Conservation (phyloP, 2,113 vertebrate genomes). For the Heterotilapia buettikoferi region DNA sequence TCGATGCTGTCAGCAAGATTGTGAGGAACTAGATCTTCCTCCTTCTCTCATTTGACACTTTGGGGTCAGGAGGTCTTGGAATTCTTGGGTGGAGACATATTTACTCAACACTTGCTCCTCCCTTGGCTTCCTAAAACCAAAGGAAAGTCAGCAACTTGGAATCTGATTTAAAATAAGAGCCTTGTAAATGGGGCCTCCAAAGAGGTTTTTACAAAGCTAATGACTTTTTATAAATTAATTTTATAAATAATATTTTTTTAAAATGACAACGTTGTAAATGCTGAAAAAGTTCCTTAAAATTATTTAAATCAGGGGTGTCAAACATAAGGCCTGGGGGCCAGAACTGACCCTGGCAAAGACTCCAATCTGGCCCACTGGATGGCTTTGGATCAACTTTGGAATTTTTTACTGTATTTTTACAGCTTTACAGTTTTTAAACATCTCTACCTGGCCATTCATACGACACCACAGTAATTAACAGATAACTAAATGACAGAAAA, state of each 20-base stretch:
- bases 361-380: background rate
- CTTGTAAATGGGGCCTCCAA: background rate
- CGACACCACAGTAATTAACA: accelerated
- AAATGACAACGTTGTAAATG: background rate
- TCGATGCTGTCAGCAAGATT: background rate
- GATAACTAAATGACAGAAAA: background rate
- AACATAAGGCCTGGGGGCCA: background rate
- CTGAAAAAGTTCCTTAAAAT: background rate
- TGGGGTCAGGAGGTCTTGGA: constrained; percentile 10
- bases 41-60: background rate
- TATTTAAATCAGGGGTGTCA: background rate
- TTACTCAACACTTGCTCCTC: constrained; percentile 34
- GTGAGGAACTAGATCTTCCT: background rate
- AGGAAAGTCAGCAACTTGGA: background rate
- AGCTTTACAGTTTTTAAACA: background rate
- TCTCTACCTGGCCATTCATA: background rate
- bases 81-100: constrained; percentile 46
- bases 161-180: constrained; percentile 6
- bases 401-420: background rate
- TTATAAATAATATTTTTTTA: accelerated
- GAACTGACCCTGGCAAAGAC: background rate
- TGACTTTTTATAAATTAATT: background rate
- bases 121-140: background rate
- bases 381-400: background rate
- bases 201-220: background rate